Percentiles rank a stretch among this genome's conserved stretches.
phyloP scores from a whole-genome alignment of 2,888 invertebrate genomes.

The Sesia apiformis region DNA sequence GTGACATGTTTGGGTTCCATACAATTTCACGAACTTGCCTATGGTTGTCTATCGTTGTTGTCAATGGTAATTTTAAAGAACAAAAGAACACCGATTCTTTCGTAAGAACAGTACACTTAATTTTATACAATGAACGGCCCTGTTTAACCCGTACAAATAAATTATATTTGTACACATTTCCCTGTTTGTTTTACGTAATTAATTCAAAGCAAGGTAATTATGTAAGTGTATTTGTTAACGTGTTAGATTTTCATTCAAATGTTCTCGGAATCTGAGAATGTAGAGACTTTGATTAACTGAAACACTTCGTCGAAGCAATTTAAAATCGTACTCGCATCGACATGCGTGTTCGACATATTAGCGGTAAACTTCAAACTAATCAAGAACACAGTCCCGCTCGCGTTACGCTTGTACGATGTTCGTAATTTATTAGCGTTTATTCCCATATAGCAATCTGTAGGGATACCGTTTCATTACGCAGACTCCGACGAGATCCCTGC shows the following conservation, averaged over 20 bases:
- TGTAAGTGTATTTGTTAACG: not conserved
- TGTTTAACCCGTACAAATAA: constrained; percentile 22
- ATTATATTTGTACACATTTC: not conserved
- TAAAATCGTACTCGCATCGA: constrained; percentile 3
- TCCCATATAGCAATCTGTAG: constrained; percentile 71
- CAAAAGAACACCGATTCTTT: not conserved
- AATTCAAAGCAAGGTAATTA: not conserved
- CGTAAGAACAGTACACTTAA: not conserved
- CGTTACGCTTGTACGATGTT: constrained; percentile 64
- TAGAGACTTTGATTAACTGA: not conserved
- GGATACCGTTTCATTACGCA: constrained; percentile 70
- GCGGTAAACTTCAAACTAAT: constrained; percentile 70
- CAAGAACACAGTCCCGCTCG: constrained; percentile 59
- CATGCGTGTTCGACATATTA: constrained; percentile 46
- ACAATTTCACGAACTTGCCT: too few relatives aligned
- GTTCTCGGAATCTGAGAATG: not conserved
- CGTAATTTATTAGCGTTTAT: constrained; percentile 73
- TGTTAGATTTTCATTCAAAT: not conserved
- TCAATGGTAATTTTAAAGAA: too few relatives aligned
- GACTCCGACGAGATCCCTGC: constrained; percentile 67
- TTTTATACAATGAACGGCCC: not conserved
- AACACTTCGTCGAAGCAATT: constrained; percentile 5
- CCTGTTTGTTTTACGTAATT: not conserved
- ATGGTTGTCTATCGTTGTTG: too few relatives aligned
- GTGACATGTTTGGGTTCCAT: too few relatives aligned